Evolutionary conservation across 2,113 vertebrate genomes (phyloP).

Genomic region (Megaleporinus macrocephalus): DNA sequence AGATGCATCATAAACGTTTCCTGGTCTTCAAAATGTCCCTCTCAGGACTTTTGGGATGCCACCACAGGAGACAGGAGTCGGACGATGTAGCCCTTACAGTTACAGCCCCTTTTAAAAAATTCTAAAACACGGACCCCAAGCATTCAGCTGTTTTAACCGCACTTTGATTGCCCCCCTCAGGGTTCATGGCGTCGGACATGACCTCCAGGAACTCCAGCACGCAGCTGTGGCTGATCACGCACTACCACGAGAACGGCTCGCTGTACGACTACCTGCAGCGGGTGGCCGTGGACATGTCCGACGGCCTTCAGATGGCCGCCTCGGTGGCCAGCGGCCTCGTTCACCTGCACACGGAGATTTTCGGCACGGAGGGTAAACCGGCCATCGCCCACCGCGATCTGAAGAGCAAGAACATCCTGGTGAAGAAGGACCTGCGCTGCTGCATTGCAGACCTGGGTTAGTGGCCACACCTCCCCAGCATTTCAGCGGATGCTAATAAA

Average conservation of each 20-base stretch:
- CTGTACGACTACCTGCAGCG: slow-evolving; percentile 84
- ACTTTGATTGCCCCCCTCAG: too few species aligned
- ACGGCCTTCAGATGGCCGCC: slow-evolving; percentile 80
- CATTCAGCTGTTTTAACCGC: not conserved
- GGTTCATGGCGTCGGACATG: slow-evolving; percentile 85
- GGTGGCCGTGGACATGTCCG: slow-evolving; percentile 75
- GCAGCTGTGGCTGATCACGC: slow-evolving; percentile 85
- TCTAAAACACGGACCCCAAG: too few species aligned
- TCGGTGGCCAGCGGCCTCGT: slow-evolving; percentile 79
- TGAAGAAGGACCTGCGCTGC: slow-evolving; percentile 82
- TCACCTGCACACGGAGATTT: slow-evolving; percentile 83
- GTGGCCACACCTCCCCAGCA: not conserved
- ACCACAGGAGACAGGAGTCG: too few species aligned
- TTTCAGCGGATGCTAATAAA: too few species aligned
- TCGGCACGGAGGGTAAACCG: slow-evolving; percentile 82
- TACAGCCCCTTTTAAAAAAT: too few species aligned
- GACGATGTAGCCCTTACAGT: too few species aligned
- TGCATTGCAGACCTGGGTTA: slow-evolving; percentile 82
- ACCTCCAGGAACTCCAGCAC: slow-evolving; percentile 85
- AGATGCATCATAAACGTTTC: too few species aligned
- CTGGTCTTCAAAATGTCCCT: too few species aligned
- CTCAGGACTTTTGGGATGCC: too few species aligned
- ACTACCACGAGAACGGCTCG: slow-evolving; percentile 83
- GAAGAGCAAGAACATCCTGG: slow-evolving; percentile 84
- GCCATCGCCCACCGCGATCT: slow-evolving; percentile 83